Percentiles rank a stretch among this genome's conserved stretches.
phyloP scores from a whole-genome alignment of 2,113 vertebrate genomes.

The Dromiciops gliroides region DNA sequence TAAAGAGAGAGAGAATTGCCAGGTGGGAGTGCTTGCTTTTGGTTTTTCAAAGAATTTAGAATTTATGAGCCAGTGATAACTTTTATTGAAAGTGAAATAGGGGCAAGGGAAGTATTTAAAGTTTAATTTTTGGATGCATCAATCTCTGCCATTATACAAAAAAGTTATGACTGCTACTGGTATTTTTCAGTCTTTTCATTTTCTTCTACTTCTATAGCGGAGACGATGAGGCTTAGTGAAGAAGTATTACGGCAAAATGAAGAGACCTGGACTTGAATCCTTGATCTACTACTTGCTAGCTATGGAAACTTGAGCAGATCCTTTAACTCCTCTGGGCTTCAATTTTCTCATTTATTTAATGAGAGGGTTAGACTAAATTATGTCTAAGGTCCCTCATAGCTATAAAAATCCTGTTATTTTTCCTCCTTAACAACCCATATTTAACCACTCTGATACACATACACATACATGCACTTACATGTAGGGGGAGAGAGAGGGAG shows the following conservation, averaged over 20 bases:
- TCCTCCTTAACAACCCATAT: background rate
- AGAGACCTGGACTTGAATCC: background rate
- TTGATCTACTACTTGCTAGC: background rate
- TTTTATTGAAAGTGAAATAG: constrained; percentile 67
- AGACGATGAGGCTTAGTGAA: background rate
- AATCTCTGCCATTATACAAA: constrained; percentile 57
- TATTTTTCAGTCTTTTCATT: constrained; percentile 53
- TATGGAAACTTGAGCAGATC: background rate
- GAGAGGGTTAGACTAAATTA: background rate
- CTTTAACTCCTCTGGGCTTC: background rate
- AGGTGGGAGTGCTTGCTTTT: constrained; percentile 53
- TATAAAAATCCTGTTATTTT: background rate
- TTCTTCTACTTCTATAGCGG: background rate
- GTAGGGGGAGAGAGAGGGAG: background rate
- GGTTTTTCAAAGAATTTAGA: constrained; percentile 43
- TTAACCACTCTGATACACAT: background rate
- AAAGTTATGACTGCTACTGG: constrained; percentile 38
- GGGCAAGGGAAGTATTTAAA: constrained; percentile 39
- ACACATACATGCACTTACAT: background rate
- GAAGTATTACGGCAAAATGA: background rate
- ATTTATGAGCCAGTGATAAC: constrained; percentile 52
- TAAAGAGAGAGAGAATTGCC: background rate
- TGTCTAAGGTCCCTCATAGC: background rate
- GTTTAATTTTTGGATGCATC: constrained; percentile 60
- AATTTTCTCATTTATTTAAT: background rate